These are phyloP conservation scores for Dreissena rostriformis DNA, from an alignment of 1,140 invertebrate species.

Conservation along the genomic window DNA sequence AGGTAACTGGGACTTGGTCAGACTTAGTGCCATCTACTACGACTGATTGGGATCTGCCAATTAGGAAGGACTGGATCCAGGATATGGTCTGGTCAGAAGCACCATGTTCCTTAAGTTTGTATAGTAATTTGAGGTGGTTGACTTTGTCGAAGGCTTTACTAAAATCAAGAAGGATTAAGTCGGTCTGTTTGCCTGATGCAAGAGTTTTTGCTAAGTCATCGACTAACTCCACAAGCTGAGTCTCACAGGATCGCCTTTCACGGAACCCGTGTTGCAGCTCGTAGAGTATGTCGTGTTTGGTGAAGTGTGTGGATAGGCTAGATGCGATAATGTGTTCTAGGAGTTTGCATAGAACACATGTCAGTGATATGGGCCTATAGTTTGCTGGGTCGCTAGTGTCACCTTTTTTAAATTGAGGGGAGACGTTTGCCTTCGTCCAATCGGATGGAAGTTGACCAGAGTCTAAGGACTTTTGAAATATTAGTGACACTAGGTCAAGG, in stretches of 20 bases:
- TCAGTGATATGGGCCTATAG: constrained; percentile 45
- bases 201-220: constrained; percentile 3
- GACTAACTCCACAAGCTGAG: constrained; percentile 10
- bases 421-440: constrained; percentile 39
- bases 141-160: constrained; percentile 48
- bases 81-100: constrained; percentile 29
- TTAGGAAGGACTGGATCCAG: constrained; percentile 37
- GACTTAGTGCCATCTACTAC: constrained; percentile 34
- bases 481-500: neutral
- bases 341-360: constrained; percentile 42
- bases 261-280: constrained; percentile 56
- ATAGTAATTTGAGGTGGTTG: constrained; percentile 27
- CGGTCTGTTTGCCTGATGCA: constrained; percentile 11
- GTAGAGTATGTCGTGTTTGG: constrained; percentile 53
- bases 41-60: constrained; percentile 23
- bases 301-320: constrained; percentile 32
- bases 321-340: constrained; percentile 52
- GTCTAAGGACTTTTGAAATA: constrained; percentile 38
- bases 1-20: constrained; percentile 27
- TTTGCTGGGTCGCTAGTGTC: constrained; percentile 31
- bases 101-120: constrained; percentile 29
- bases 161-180: constrained; percentile 48
- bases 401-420: constrained; percentile 52
- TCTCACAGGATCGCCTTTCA: constrained; percentile 33
- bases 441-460: constrained; percentile 31